phyloP scores from a whole-genome alignment of 2,113 vertebrate species.

The Thunnus thynnus region DNA sequence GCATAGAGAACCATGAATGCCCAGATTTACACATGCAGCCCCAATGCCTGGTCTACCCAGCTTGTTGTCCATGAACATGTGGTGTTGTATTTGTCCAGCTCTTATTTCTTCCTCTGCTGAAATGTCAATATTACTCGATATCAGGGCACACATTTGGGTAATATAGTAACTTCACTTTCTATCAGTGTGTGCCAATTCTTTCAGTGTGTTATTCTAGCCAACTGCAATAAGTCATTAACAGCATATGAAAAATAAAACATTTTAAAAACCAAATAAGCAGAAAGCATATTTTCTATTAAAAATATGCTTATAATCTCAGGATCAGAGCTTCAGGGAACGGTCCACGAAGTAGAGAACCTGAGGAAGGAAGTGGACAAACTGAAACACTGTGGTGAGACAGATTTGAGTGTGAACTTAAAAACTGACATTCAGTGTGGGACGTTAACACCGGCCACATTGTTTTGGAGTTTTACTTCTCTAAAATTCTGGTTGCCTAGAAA shows the following conservation, averaged over 20 bases:
- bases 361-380: conserved; percentile 82
- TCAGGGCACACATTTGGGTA: background rate
- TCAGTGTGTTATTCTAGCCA: background rate
- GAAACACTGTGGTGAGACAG: conserved; percentile 82
- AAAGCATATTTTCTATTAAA: background rate
- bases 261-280: background rate
- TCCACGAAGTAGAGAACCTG: conserved; percentile 78
- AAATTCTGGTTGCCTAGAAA: background rate
- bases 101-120: too few species aligned
- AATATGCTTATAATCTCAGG: conserved; percentile 73
- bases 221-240: background rate
- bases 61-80: background rate
- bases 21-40: background rate
- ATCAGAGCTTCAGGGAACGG: conserved; percentile 77
- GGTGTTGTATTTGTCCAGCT: too few species aligned
- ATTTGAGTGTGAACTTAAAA: conserved; percentile 3
- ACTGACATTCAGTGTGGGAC: background rate
- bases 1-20: background rate
- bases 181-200: too few species aligned
- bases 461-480: background rate
- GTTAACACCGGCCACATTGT: background rate
- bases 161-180: background rate
- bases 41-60: too few species aligned
- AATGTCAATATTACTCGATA: background rate
- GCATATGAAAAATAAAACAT: background rate